Evolutionary conservation across 2,888 invertebrate genomes (phyloP).

Genomic region (Microctonus hyperodae): DNA sequence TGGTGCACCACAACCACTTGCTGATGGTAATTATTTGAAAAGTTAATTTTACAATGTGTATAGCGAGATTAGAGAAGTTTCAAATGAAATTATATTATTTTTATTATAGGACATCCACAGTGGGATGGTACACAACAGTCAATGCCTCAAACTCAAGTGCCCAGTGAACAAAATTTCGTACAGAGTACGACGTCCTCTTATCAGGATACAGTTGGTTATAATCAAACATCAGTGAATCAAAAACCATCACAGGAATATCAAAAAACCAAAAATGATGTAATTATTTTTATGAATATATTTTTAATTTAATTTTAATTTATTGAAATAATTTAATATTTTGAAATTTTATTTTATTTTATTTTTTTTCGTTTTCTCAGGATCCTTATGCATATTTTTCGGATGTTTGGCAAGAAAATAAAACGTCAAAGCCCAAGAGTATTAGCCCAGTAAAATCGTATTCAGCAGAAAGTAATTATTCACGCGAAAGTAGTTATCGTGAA

Average conservation of each 20-base stretch:
- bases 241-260: constrained; percentile 45
- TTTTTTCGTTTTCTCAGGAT: constrained; percentile 48
- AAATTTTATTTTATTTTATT: neutral
- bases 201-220: constrained; percentile 48
- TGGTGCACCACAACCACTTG: constrained; percentile 67
- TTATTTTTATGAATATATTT: constrained; percentile 24
- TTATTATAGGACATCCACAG: constrained; percentile 47
- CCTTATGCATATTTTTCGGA: constrained; percentile 61
- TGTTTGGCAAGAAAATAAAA: constrained; percentile 60
- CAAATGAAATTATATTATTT: constrained; percentile 11
- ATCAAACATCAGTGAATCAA: constrained; percentile 40
- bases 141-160: constrained; percentile 35
- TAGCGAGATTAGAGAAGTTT: constrained; percentile 8
- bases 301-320: constrained; percentile 10
- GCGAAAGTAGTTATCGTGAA: constrained; percentile 49
- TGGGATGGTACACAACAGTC: constrained; percentile 52
- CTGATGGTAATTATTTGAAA: constrained; percentile 63
- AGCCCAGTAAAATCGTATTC: constrained; percentile 49
- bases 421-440: constrained; percentile 46
- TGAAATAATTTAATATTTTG: neutral
- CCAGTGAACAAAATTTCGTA: constrained; percentile 41
- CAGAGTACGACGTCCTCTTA: constrained; percentile 43
- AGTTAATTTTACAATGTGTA: neutral
- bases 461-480: constrained; percentile 50
- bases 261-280: constrained; percentile 55